A percentile compares a stretch with the other conserved stretches of the same genome.
Conservation (phyloP, 2,888 invertebrate species). For the Agrotis segetum region DNA sequence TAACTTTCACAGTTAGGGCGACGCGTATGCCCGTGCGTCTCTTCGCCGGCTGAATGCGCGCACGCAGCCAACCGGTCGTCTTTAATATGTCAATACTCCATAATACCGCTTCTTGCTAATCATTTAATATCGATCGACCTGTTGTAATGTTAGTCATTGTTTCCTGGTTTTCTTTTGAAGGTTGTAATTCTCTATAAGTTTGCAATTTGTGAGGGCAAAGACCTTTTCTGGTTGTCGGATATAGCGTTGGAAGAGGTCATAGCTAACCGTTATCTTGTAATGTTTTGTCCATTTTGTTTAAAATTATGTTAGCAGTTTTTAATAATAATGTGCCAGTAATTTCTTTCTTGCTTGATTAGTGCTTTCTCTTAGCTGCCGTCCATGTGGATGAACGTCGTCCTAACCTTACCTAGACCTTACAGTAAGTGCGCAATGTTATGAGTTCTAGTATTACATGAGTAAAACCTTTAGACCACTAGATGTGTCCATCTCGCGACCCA, state of each 20-base stretch:
- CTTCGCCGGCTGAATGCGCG: slow-evolving; percentile 51
- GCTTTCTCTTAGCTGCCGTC: background rate
- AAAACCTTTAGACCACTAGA: background rate
- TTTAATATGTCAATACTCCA: slow-evolving; percentile 28
- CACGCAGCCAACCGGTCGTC: slow-evolving; percentile 50
- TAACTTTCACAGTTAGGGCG: slow-evolving; percentile 34
- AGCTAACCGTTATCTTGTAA: background rate
- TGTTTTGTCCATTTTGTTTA: background rate
- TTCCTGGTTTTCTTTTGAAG: background rate
- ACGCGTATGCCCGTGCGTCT: slow-evolving; percentile 45
- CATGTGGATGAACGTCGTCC: too few relatives aligned
- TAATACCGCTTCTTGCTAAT: slow-evolving; percentile 37
- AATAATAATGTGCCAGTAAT: background rate
- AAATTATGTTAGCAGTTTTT: background rate
- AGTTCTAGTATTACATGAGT: background rate
- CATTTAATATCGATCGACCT: background rate
- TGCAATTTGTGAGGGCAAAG: background rate
- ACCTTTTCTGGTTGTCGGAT: background rate
- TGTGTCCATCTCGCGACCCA: too few relatives aligned
- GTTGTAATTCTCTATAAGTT: background rate
- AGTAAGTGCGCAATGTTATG: too few relatives aligned
- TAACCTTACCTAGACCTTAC: too few relatives aligned
- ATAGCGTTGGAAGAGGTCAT: background rate
- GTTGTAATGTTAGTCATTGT: background rate
- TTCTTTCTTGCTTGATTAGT: too few relatives aligned